Conservation (phyloP, 2,888 invertebrate genomes). For the Volucella inanis region DNA sequence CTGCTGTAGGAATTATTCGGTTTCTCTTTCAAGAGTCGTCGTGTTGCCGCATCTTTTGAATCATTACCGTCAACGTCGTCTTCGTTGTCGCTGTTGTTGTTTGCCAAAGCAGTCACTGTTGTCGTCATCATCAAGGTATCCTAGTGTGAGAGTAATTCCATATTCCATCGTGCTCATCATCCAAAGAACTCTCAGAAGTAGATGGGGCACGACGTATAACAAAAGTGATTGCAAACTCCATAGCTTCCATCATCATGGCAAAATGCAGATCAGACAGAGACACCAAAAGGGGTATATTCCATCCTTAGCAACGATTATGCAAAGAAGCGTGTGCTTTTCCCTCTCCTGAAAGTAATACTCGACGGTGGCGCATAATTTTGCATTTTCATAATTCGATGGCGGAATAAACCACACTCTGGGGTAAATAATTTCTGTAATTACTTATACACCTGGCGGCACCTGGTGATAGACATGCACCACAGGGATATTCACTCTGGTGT, state of each 20-base stretch:
- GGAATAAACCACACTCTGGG: constrained; percentile 56
- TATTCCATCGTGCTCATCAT: constrained; percentile 28
- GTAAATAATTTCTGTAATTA: constrained; percentile 73
- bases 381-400: constrained; percentile 71
- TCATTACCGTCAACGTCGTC: constrained; percentile 17
- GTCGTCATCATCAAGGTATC: constrained; percentile 25
- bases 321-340: constrained; percentile 41
- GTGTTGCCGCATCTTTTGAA: constrained; percentile 23
- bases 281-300: constrained; percentile 5
- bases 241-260: background rate
- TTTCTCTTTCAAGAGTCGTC: constrained; percentile 28
- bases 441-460: constrained; percentile 64
- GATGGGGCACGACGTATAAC: constrained; percentile 2
- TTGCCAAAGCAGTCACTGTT: background rate
- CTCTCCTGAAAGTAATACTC: constrained; percentile 53
- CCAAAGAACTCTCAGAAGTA: constrained; percentile 32
- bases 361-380: constrained; percentile 56
- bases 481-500: constrained; percentile 13
- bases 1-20: constrained; percentile 13
- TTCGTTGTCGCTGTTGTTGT: background rate
- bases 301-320: constrained; percentile 51
- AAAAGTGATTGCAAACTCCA: constrained; percentile 38
- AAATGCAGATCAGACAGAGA: background rate
- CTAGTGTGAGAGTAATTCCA: constrained; percentile 23
- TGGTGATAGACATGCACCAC: constrained; percentile 26